A percentile compares a stretch with the other conserved stretches of the same genome.
These are phyloP conservation scores for Ophion obscuratus DNA, from an alignment of 2,888 invertebrate genomes.

Conservation along the genomic window DNA sequence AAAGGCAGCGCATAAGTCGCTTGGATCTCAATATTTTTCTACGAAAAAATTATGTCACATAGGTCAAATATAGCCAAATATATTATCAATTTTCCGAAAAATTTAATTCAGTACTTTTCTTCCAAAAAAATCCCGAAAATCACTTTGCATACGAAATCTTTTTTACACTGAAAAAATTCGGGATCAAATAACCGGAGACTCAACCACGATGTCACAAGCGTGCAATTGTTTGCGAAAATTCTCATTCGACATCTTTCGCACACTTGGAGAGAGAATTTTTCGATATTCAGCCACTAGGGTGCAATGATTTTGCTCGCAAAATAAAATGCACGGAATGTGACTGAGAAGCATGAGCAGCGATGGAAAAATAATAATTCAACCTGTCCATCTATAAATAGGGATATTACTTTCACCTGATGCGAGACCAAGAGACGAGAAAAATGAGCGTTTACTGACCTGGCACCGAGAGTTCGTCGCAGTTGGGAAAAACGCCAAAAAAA, in stretches of 20 bases:
- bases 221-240: neutral
- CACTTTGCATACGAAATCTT: too few relatives aligned
- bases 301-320: neutral
- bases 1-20: too few relatives aligned
- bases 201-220: neutral
- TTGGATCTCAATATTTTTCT: too few relatives aligned
- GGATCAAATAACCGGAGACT: neutral
- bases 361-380: neutral
- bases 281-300: neutral
- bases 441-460: constrained; percentile 58
- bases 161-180: neutral
- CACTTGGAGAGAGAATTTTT: neutral
- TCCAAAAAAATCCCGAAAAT: neutral
- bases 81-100: too few relatives aligned
- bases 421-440: neutral
- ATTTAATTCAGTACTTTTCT: too few relatives aligned
- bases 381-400: neutral
- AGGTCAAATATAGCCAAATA: too few relatives aligned
- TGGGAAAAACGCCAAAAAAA: constrained; percentile 36
- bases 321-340: neutral
- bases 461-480: constrained; percentile 38
- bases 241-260: neutral
- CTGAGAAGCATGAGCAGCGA: neutral
- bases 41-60: too few relatives aligned
- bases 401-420: neutral